These are phyloP conservation scores for Oriolus oriolus DNA, from an alignment of 2,113 vertebrate genomes.

Conservation along the genomic window DNA sequence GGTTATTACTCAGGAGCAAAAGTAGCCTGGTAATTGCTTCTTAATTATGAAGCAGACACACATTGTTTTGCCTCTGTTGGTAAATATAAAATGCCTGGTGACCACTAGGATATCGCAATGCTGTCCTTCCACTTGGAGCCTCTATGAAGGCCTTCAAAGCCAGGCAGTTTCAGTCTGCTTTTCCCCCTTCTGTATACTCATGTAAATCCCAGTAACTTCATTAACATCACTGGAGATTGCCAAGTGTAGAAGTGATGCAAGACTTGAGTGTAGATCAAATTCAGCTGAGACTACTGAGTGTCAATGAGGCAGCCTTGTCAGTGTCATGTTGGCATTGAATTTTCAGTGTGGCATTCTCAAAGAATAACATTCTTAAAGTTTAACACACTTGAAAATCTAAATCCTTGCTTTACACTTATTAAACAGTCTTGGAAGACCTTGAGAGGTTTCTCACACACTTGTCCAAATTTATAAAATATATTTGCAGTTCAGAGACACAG, in stretches of 20 bases:
- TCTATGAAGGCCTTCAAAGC: not conserved
- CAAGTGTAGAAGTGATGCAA: conserved; percentile 32
- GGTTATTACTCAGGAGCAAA: not conserved
- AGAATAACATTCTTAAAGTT: not conserved
- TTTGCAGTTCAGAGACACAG: not conserved
- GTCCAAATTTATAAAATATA: not conserved
- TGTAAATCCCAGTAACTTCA: conserved; percentile 32
- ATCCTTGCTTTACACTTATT: not conserved
- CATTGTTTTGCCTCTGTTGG: not conserved
- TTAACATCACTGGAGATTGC: conserved; percentile 6
- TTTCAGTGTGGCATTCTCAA: not conserved
- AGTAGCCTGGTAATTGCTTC: not conserved
- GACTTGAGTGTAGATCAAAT: not conserved
- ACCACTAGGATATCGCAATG: not conserved
- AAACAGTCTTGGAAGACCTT: not conserved
- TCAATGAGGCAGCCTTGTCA: not conserved
- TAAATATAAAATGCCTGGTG: not conserved
- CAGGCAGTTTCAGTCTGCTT: not conserved
- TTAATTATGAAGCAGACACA: not conserved
- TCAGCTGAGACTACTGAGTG: not conserved
- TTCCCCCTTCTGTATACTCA: not conserved
- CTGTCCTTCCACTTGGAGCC: not conserved
- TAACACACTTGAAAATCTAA: not conserved
- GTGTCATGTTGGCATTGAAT: not conserved
- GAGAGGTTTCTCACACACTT: not conserved